Conservation (phyloP, 2,113 vertebrate species). For the Verasper variegatus region DNA sequence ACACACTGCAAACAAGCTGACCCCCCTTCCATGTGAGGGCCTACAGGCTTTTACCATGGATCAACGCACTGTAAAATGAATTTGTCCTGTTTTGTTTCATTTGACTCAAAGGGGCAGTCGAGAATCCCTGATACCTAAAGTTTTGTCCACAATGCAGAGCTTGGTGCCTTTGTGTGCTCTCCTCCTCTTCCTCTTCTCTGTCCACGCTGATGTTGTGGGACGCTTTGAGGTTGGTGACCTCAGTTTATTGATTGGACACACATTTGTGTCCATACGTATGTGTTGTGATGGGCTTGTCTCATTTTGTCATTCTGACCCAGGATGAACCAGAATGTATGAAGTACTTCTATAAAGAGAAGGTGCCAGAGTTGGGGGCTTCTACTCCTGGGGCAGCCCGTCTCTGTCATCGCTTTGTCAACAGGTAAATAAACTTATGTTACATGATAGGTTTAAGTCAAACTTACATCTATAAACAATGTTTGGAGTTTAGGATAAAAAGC, state of each 20-base stretch:
- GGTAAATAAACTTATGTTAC: constrained; percentile 28
- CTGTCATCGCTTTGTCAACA: constrained; percentile 78
- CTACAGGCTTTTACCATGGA: neutral
- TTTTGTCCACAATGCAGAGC: constrained; percentile 47
- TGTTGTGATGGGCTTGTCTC: neutral
- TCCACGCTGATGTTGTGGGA: constrained; percentile 65
- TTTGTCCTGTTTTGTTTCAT: neutral
- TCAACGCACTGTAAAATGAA: neutral
- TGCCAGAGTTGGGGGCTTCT: constrained; percentile 67
- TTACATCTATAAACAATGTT: no score
- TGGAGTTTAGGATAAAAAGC: no score
- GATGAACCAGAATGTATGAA: constrained; percentile 72
- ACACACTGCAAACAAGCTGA: neutral
- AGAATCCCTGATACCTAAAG: neutral
- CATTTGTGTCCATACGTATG: neutral
- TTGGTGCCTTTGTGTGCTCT: constrained; percentile 23
- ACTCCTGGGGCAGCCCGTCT: constrained; percentile 52
- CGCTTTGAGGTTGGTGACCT: constrained; percentile 65
- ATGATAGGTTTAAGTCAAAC: no score
- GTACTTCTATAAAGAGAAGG: constrained; percentile 78
- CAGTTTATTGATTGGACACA: neutral
- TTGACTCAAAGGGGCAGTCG: neutral
- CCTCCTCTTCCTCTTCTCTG: constrained; percentile 43
- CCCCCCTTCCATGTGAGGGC: neutral
- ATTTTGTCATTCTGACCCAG: constrained; percentile 9